Evolutionary conservation across 1,140 invertebrate species (phyloP).

Genomic region (Drosophila dunni): DNA sequence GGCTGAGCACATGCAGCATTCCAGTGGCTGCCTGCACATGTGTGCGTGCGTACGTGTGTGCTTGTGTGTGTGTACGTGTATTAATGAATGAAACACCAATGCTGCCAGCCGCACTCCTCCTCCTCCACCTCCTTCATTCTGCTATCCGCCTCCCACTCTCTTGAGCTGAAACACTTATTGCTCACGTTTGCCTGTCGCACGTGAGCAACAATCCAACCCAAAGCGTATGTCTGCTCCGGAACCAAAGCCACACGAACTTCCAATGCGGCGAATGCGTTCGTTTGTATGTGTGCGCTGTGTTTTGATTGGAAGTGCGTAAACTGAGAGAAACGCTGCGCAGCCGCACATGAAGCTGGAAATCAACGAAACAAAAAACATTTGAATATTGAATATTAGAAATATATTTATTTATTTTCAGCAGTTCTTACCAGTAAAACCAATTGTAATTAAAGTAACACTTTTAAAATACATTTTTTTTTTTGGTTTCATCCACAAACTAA

Average conservation of each 20-base stretch:
- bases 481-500: background rate
- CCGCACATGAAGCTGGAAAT: background rate
- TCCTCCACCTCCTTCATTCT: background rate
- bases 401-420: background rate
- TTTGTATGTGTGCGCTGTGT: conserved; percentile 19
- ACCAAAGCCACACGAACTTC: conserved; percentile 15
- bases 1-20: conserved; percentile 68
- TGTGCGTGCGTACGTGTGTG: conserved; percentile 5
- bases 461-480: background rate
- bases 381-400: background rate
- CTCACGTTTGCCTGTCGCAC: conserved; percentile 53
- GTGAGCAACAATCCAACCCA: conserved; percentile 28
- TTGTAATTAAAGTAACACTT: background rate
- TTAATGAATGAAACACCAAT: conserved; percentile 81
- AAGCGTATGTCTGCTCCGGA: conserved; percentile 4
- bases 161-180: conserved; percentile 15
- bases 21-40: conserved; percentile 50
- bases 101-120: conserved; percentile 40
- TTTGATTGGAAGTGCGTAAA: conserved; percentile 54
- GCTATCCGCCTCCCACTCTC: background rate
- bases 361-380: background rate
- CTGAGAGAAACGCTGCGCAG: conserved; percentile 30
- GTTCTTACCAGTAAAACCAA: background rate
- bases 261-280: background rate
- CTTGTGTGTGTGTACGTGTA: conserved; percentile 61